Conservation (phyloP, 2,113 vertebrate genomes). For the Sturnira hondurensis region DNA sequence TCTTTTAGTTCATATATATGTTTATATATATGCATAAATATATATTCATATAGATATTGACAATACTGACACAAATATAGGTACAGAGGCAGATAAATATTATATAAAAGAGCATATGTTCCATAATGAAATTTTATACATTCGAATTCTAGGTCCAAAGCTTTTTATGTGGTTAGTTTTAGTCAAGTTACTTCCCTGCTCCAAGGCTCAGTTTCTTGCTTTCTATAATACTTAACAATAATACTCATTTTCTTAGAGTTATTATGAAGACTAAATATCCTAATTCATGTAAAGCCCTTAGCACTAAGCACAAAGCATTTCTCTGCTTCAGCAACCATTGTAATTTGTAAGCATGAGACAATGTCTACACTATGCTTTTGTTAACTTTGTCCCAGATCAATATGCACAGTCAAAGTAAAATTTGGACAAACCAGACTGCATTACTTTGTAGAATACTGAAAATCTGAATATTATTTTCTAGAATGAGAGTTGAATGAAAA, state of each 20-base stretch:
- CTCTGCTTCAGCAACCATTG: too few relatives aligned
- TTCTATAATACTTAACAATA: neutral
- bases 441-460: neutral
- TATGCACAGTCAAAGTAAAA: neutral
- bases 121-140: neutral
- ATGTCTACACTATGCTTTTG: neutral
- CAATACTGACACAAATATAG: neutral
- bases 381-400: neutral
- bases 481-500: neutral
- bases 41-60: neutral
- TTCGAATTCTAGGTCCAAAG: neutral
- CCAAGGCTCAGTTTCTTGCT: neutral
- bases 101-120: neutral
- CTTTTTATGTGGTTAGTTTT: neutral
- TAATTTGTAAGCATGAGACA: neutral
- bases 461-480: neutral
- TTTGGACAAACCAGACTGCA: neutral
- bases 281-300: neutral
- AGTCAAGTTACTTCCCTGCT: neutral
- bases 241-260: neutral
- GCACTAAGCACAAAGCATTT: neutral
- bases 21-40: too few relatives aligned
- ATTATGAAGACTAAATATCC: neutral
- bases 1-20: neutral
- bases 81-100: neutral